These are phyloP conservation scores for Calosoma granatense DNA, from an alignment of 1,140 invertebrate species.

Conservation along the genomic window DNA sequence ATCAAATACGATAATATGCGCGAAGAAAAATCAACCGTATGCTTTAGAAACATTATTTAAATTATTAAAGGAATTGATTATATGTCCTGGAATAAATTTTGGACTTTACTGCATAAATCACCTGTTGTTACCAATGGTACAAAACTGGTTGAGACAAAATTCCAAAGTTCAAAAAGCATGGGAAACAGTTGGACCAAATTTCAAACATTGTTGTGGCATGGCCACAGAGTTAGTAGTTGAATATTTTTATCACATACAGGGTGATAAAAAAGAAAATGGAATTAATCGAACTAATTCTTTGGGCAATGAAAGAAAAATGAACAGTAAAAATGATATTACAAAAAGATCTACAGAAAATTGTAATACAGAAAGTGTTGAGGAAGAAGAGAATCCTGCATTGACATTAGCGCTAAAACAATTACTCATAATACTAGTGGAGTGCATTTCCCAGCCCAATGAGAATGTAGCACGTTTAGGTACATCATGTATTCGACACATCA, in stretches of 20 bases:
- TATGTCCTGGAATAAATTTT: conserved; percentile 72
- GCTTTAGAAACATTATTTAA: conserved; percentile 80
- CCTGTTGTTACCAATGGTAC: conserved; percentile 76
- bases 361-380: conserved; percentile 30
- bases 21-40: conserved; percentile 74
- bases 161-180: conserved; percentile 54
- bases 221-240: conserved; percentile 85
- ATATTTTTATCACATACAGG: conserved; percentile 53
- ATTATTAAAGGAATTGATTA: conserved; percentile 62
- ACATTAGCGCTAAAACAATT: conserved; percentile 79
- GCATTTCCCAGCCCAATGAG: conserved; percentile 79
- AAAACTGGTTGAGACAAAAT: conserved; percentile 74
- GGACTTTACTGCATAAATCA: conserved; percentile 85
- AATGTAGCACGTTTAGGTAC: conserved; percentile 82
- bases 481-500: conserved; percentile 81
- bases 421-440: conserved; percentile 79
- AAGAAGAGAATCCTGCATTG: conserved; percentile 45
- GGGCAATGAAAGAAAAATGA: conserved; percentile 29
- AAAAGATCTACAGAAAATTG: conserved; percentile 24
- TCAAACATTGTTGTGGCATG: conserved; percentile 87
- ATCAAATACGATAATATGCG: conserved; percentile 68
- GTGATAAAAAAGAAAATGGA: conserved; percentile 25
- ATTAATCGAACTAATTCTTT: conserved; percentile 21
- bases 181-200: conserved; percentile 71
- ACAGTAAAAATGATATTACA: conserved; percentile 25